phyloP scores from a whole-genome alignment of 2,888 invertebrate genomes.

The Crematogaster levior region DNA sequence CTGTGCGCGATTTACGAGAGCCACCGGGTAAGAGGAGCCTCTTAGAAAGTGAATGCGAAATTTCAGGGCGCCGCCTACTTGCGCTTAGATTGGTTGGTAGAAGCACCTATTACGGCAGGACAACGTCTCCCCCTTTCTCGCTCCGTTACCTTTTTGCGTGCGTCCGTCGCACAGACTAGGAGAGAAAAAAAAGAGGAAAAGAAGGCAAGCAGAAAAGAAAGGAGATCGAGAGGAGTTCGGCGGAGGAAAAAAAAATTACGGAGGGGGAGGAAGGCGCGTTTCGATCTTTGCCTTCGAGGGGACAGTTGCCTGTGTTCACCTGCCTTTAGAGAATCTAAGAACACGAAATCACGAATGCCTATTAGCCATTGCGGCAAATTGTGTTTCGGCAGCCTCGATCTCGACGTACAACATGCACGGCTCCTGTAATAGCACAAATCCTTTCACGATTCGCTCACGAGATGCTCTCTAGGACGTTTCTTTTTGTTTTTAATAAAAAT shows the following conservation, averaged over 20 bases:
- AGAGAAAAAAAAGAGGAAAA: background rate
- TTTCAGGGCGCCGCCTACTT: conserved; percentile 72
- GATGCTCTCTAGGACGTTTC: background rate
- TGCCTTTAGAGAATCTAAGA: conserved; percentile 78
- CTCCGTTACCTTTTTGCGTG: conserved; percentile 43
- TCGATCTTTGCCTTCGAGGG: conserved; percentile 78
- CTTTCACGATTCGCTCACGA: conserved; percentile 26
- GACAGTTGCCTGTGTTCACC: conserved; percentile 73
- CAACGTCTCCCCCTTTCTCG: conserved; percentile 56
- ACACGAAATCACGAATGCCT: conserved; percentile 81
- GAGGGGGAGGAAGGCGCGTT: conserved; percentile 33
- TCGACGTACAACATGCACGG: conserved; percentile 25
- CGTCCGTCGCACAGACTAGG: conserved; percentile 4
- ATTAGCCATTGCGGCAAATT: conserved; percentile 67
- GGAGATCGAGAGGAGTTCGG: background rate
- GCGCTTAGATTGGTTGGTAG: conserved; percentile 55
- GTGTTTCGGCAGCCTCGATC: conserved; percentile 46
- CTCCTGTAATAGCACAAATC: conserved; percentile 31
- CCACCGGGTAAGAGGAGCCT: conserved; percentile 64
- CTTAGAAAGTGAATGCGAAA: conserved; percentile 72
- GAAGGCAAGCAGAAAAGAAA: conserved; percentile 10
- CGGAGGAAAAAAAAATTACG: conserved; percentile 27
- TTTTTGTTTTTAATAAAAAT: too few relatives aligned
- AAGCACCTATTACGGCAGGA: conserved; percentile 48
- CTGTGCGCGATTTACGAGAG: conserved; percentile 67